Evolutionary conservation across 1,140 invertebrate genomes (phyloP).

Genomic region (Drosophila erecta): DNA sequence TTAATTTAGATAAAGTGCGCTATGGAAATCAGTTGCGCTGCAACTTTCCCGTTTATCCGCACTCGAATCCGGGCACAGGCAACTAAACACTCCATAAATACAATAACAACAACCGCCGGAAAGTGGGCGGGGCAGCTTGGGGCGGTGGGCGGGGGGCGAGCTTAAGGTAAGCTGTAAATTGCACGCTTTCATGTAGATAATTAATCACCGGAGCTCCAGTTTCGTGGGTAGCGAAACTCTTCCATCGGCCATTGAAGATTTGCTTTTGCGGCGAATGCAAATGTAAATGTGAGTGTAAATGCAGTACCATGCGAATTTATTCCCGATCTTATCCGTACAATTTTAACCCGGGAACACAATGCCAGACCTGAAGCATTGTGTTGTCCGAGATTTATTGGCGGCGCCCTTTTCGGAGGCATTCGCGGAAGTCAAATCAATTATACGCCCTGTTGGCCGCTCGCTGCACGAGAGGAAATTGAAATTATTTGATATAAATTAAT

Average conservation of each 20-base stretch:
- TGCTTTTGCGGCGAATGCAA: slow-evolving; percentile 67
- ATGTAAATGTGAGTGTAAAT: slow-evolving; percentile 58
- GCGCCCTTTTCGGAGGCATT: slow-evolving; percentile 63
- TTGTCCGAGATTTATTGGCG: slow-evolving; percentile 50
- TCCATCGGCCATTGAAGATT: slow-evolving; percentile 21
- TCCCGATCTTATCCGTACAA: slow-evolving; percentile 73
- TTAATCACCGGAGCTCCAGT: slow-evolving; percentile 67
- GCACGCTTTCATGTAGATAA: slow-evolving; percentile 82
- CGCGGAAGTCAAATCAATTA: slow-evolving; percentile 78
- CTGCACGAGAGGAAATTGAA: slow-evolving; percentile 72
- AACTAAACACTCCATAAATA: slow-evolving; percentile 81
- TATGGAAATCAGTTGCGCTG: slow-evolving; percentile 73
- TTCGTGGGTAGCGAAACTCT: slow-evolving; percentile 31
- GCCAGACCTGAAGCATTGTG: slow-evolving; percentile 6
- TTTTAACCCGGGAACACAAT: slow-evolving; percentile 50
- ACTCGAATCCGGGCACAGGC: slow-evolving; percentile 59
- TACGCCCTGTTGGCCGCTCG: slow-evolving; percentile 71
- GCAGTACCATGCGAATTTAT: slow-evolving; percentile 74
- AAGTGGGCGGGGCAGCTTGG: slow-evolving; percentile 6
- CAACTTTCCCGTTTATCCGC: slow-evolving; percentile 67
- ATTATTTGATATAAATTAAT: slow-evolving; percentile 64
- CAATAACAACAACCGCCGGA: slow-evolving; percentile 3
- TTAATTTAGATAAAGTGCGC: slow-evolving; percentile 80
- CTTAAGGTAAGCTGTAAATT: slow-evolving; percentile 76
- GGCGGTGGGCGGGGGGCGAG: background rate